Evolutionary conservation across 37 sponge, comb jelly and placozoan genomes (phyloP).

Genomic region (Haliclona indistincta): DNA sequence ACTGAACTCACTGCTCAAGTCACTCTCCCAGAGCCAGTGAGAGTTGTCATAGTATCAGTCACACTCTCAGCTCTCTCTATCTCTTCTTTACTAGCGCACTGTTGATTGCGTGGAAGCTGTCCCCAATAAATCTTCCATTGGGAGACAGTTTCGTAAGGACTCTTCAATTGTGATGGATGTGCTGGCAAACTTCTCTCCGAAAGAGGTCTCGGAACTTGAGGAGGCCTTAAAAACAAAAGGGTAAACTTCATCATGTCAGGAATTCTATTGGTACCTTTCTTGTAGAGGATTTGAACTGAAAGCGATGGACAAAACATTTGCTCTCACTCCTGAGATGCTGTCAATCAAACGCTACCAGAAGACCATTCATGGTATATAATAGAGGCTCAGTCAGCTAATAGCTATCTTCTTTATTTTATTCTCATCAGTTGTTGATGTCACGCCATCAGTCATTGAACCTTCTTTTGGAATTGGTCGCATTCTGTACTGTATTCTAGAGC

Average conservation of each 20-base stretch:
- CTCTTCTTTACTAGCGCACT: slow-evolving; percentile 37
- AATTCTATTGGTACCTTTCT: background rate
- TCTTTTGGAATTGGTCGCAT: slow-evolving; percentile 97
- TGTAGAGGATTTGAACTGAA: slow-evolving; percentile 29
- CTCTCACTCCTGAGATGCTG: slow-evolving; percentile 60
- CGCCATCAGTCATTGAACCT: slow-evolving; percentile 91
- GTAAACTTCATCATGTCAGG: slow-evolving; percentile 38
- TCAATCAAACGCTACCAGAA: slow-evolving; percentile 56
- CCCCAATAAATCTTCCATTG: slow-evolving; percentile 83
- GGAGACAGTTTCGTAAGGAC: slow-evolving; percentile 88
- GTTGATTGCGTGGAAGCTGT: slow-evolving; percentile 83
- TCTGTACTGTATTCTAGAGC: slow-evolving; percentile 91
- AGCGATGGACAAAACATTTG: slow-evolving; percentile 34
- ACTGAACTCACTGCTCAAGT: slow-evolving; percentile 71
- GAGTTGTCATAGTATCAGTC: too few species aligned
- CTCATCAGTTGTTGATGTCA: slow-evolving; percentile 56
- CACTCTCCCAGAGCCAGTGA: slow-evolving; percentile 73
- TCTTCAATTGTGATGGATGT: slow-evolving; percentile 64
- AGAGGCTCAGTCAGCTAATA: background rate
- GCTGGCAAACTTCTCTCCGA: slow-evolving; percentile 29
- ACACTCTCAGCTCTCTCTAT: background rate
- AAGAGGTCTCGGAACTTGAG: slow-evolving; percentile 45
- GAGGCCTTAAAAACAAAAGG: slow-evolving; percentile 38
- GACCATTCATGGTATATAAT: slow-evolving; percentile 59
- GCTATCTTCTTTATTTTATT: background rate